phyloP scores from a whole-genome alignment of 2,888 invertebrate species.

The Smittia aterrima region DNA sequence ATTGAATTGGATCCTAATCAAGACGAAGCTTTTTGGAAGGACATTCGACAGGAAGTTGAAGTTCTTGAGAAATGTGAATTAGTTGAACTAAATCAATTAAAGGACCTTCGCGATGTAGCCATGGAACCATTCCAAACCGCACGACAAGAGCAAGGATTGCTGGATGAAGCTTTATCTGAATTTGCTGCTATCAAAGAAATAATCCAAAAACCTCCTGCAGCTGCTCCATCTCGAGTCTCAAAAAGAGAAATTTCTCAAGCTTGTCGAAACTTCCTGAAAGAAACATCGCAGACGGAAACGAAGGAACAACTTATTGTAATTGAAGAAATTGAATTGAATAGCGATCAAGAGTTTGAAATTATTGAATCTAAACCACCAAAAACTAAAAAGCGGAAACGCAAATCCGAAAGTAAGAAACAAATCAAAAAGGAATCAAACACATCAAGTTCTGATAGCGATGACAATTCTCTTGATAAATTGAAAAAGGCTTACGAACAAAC shows the following conservation, averaged over 20 bases:
- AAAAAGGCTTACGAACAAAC: neutral
- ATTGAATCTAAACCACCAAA: neutral
- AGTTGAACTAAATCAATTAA: constrained; percentile 13
- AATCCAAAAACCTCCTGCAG: neutral
- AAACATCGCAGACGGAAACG: neutral
- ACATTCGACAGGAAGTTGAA: neutral
- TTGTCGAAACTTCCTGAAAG: neutral
- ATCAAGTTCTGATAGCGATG: neutral
- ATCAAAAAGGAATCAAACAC: neutral
- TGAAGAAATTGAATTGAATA: neutral
- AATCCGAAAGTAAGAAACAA: neutral
- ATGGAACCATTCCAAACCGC: neutral
- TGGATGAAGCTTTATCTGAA: neutral
- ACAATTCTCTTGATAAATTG: neutral
- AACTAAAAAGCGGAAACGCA: neutral
- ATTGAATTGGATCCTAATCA: neutral
- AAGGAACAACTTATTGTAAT: neutral
- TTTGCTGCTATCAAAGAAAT: neutral
- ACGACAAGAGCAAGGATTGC: neutral
- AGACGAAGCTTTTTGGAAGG: constrained; percentile 14
- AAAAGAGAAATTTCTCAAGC: neutral
- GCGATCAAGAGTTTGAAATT: neutral
- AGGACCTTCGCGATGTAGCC: neutral
- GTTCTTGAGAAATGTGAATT: neutral
- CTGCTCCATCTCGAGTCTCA: neutral